Evolutionary conservation across 2,888 invertebrate genomes (phyloP).

Genomic region (Sympetrum striolatum): DNA sequence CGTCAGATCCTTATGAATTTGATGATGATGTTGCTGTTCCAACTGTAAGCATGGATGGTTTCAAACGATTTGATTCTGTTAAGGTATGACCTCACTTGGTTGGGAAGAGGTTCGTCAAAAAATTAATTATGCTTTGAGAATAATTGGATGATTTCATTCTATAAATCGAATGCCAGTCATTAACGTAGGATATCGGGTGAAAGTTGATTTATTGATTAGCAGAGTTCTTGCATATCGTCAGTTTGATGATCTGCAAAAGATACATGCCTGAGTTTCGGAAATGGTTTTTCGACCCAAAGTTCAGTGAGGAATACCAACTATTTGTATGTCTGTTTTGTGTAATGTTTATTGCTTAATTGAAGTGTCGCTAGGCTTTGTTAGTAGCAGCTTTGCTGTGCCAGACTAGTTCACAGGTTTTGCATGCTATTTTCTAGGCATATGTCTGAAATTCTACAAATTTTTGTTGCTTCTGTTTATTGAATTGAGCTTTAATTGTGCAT

Average conservation of each 20-base stretch:
- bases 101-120: conserved; percentile 4
- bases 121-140: not conserved
- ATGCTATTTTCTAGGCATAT: not conserved
- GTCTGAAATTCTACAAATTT: too few species aligned
- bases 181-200: not conserved
- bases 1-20: conserved; percentile 73
- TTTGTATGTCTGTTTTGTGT: conserved; percentile 20
- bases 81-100: conserved; percentile 48
- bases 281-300: not conserved
- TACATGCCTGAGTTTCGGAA: not conserved
- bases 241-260: conserved; percentile 3
- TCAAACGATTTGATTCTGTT: conserved; percentile 53
- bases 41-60: conserved; percentile 59
- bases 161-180: not conserved
- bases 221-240: conserved; percentile 13
- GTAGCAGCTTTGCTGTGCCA: not conserved
- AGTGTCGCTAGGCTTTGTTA: not conserved
- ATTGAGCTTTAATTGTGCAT: too few species aligned
- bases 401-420: not conserved
- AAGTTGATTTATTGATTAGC: not conserved
- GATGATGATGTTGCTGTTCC: conserved; percentile 67
- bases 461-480: too few species aligned
- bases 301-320: conserved; percentile 36
- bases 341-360: not conserved
- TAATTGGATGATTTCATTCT: not conserved